Evolutionary conservation across 2,113 vertebrate species (phyloP).

Genomic region (Perca schrenkii): DNA sequence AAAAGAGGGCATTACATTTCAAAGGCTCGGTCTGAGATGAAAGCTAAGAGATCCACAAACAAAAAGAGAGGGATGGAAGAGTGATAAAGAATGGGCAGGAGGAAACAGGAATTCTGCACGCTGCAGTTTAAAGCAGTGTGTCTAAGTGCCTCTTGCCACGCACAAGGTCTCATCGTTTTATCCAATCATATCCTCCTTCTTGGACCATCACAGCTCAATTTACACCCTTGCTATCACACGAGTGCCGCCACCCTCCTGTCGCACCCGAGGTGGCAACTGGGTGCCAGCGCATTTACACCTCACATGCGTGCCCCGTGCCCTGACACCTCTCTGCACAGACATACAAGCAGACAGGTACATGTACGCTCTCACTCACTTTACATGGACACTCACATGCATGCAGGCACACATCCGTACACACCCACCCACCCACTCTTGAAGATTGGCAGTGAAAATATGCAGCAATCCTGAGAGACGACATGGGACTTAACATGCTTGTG

Average conservation of each 20-base stretch:
- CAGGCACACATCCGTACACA: not conserved
- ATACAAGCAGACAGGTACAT: slow-evolving; percentile 32
- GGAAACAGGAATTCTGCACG: slow-evolving; percentile 63
- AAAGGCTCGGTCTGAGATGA: slow-evolving; percentile 75
- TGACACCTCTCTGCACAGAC: slow-evolving; percentile 52
- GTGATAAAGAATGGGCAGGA: slow-evolving; percentile 60
- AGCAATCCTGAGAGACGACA: slow-evolving; percentile 65
- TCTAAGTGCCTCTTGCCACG: slow-evolving; percentile 50
- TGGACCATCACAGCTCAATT: slow-evolving; percentile 81
- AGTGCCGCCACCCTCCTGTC: slow-evolving; percentile 58
- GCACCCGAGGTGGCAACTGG: slow-evolving; percentile 72
- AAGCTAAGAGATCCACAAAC: slow-evolving; percentile 71
- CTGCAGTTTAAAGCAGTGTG: slow-evolving; percentile 59
- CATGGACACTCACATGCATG: not conserved
- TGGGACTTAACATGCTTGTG: slow-evolving; percentile 69
- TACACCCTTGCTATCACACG: slow-evolving; percentile 76
- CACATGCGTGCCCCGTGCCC: slow-evolving; percentile 38
- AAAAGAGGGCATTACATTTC: slow-evolving; percentile 66
- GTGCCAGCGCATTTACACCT: slow-evolving; percentile 84
- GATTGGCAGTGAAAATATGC: slow-evolving; percentile 78
- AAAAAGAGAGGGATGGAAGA: slow-evolving; percentile 67
- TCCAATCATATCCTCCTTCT: slow-evolving; percentile 74
- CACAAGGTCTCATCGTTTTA: slow-evolving; percentile 68
- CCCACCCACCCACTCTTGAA: not conserved
- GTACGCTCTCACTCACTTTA: slow-evolving; percentile 6